Base-by-base conservation (phyloP, 2,888 invertebrate genomes). In the Ametastegia equiseti region DNA sequence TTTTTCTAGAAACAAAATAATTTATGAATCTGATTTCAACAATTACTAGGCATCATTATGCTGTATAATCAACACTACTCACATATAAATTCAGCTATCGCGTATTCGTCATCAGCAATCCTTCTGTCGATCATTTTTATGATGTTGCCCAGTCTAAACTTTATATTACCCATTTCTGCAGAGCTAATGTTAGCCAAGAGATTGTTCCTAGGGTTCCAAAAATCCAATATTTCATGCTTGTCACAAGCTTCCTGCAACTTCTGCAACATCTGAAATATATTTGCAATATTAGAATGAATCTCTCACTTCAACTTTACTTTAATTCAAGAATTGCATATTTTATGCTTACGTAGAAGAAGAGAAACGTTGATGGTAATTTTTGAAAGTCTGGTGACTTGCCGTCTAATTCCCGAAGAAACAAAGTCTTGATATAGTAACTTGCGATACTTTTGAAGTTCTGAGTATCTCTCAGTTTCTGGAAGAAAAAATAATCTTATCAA, bases 391-490 rank as follows among this genome's bases (percentile, higher is more conserved):
- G 2, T 60, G 81, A 36, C 83, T 86, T 81, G 13, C 84, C 86
- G 15, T 88, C 88, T 0, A 86, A 83, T 13, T 92, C 92, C 90
- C 92, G 92, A 77, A 93, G 92, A 85, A 93, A 93, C 0, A 94
- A 82, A 0, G 93, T 94, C 86, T 94, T 94, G 0, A 94, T 92
- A 79, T 92, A 94, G 84, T 94, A 94, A 83, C 94, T 94, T 0
- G 93, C 92, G n/a, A 94, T 91, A 9, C 88, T 88, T 0, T 90
- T 84, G 92, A 93, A 93, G 0, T 88, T 87, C 57, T 90, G 90
- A 0, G 90, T 87, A 84, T 94, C 93, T 2, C 94, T 92, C 1
- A 94, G 86, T 89, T 93, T 94, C 90, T 94, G 82, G 79, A 91
- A 89, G n/a, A 80, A 54, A 54, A 11, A 54, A 75, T 6, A 54